These are phyloP conservation scores for Clostera curtula DNA, from an alignment of 2,888 invertebrate genomes.

Conservation along the genomic window DNA sequence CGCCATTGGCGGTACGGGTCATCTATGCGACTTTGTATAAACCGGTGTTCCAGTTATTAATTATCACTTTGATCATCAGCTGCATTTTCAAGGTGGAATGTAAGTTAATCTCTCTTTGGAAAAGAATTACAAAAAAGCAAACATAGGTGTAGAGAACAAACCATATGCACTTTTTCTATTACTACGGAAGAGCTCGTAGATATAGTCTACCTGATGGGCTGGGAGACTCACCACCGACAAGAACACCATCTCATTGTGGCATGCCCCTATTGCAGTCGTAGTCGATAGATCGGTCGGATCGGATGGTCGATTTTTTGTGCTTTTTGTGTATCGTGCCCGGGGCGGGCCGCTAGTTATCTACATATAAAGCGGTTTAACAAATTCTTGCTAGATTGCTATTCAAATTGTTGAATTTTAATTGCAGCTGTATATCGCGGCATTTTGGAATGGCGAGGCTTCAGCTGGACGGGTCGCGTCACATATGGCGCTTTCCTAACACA, in stretches of 20 bases:
- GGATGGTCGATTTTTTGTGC: no score
- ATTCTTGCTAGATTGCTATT: background rate
- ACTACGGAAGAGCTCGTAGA: no score
- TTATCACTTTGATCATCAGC: constrained; percentile 35
- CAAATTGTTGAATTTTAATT: constrained; percentile 2
- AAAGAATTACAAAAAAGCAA: no score
- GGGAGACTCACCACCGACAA: background rate
- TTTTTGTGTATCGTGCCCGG: no score
- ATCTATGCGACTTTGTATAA: constrained; percentile 50
- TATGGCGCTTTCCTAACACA: constrained; percentile 58
- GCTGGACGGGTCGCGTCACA: constrained; percentile 49
- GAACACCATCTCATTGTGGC: background rate
- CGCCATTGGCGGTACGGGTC: constrained; percentile 21
- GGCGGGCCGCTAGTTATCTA: no score
- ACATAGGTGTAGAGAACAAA: no score
- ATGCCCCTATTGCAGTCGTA: no score
- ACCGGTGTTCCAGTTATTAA: constrained; percentile 40
- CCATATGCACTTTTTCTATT: no score
- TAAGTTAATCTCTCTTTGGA: no score
- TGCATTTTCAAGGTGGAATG: constrained; percentile 50
- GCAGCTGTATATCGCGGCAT: constrained; percentile 43
- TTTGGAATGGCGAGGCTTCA: constrained; percentile 58
- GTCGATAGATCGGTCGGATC: no score
- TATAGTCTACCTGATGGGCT: background rate
- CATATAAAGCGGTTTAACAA: no score